Evolutionary conservation across 2,888 invertebrate species (phyloP), one percentile per base, ranked within the genome.

Genomic region (Athalia rosae): DNA sequence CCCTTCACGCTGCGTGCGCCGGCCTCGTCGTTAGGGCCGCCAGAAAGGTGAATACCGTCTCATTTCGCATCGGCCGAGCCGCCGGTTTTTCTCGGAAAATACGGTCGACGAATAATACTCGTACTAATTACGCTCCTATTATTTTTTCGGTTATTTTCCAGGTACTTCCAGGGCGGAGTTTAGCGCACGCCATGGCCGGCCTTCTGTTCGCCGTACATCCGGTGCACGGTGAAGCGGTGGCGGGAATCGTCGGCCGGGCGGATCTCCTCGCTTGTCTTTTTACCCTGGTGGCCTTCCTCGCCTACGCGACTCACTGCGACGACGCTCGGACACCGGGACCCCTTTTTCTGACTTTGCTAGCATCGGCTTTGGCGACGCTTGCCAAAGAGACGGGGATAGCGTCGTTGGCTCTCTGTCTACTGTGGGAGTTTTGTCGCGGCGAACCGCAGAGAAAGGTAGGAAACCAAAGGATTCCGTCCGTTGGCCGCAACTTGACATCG

Each of bases 371-470:
- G 80, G 96, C 97, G 81, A 95, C 98, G 91, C 92, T 99, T 83
- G 97, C 97, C 91, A 99, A 98, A 91, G 99, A 99, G 91, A 98
- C 98, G 74, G 98, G 98, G 76, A 94, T 98, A 87, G 97, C 97
- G 82, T 97, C 98, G 80, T 91, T 99, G 85, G 95, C 96, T 78
- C 94, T 98, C 81, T 98, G 98, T 91, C 95, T 95, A 84, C 92
- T 96, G 81, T 98, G 97, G 91, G 98, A 99, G 91, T 92, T 96
- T 87, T 89, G 88, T 82, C 87, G 87, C 82, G 89, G 87, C 80
- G 89, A 56, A 59, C 76, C 61, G 6, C 81, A 80, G 69, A 85
- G 87, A 78, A 89, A 89, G 89, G 89, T 89, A 83, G 84, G 82
- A 69, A 50, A 48, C 69, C 73, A 8, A 45, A 61, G n/a, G 50